Base-by-base conservation (phyloP, 2,888 invertebrate species). In the Mythimna impura region DNA sequence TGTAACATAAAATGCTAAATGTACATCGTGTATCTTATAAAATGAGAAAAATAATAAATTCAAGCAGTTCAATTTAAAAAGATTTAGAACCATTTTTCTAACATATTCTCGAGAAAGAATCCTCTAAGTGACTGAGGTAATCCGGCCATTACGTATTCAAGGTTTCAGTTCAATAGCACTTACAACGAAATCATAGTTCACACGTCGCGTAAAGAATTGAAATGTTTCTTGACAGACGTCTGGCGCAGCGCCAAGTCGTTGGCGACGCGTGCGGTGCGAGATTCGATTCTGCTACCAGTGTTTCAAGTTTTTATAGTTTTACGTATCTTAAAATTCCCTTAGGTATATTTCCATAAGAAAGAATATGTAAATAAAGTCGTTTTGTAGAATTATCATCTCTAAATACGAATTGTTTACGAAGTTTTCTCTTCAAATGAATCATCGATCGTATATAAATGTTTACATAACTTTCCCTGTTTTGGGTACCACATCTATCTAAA, bases 201-300 rank as follows among this genome's bases (percentile, higher is more conserved):
- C 73, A 76, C 70, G 77, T 73, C 84, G 63, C 73, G 84, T 80
- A 87, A 87, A 87, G 78, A 86, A 86, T 87, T 86, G 87, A 83
- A 83, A 85, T 80, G 84, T 86, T 82, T 76, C 81, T 85, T 88
- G 90, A 90, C 85, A 85, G 87, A 85, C 85, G 72, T 84, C 85
- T 90, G 90, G 90, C 89, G 55, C 36, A 69, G 63, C 63, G 87
- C 90, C 90, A 90, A 75, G 79, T 84, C 76, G 87, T 86, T 87
- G 78, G 85, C 77, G 83, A 84, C 89, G 89, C 88, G 84, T 87
- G 87, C 81, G 83, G 83, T 83, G 80, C 85, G 72, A 82, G 82
- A 87, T 86, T 89, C 86, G 83, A 87, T 89, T 88, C 83, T 75
- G 73, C 80, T 82, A 82, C 85, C 54, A 76, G 76, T 85, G 72